These are phyloP conservation scores for Alcedo quadribrachys DNA, from an alignment of 2,797 vertebrate genomes.

Conservation along the genomic window DNA sequence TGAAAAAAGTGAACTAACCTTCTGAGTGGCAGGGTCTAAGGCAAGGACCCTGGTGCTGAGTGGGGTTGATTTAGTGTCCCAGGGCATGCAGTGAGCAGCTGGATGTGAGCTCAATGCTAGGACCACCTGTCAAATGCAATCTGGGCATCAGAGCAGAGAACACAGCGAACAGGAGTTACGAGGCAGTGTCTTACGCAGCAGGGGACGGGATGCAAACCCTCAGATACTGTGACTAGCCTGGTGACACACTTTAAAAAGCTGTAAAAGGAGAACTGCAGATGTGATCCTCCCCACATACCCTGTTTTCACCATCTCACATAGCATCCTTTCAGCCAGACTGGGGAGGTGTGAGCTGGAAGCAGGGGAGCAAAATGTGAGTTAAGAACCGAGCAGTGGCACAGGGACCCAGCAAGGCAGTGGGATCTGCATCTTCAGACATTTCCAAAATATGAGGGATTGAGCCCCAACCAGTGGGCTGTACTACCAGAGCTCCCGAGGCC, in stretches of 20 bases:
- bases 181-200: neutral
- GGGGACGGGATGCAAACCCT: neutral
- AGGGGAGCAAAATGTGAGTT: neutral
- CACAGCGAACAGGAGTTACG: rapidly evolving
- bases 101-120: neutral
- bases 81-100: neutral
- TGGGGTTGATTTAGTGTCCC: neutral
- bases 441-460: neutral
- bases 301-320: neutral
- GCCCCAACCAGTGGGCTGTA: neutral
- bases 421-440: neutral
- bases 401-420: neutral
- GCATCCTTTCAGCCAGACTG: neutral
- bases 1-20: neutral
- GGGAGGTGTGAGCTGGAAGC: neutral
- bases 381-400: neutral
- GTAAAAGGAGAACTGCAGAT: neutral
- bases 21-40: neutral
- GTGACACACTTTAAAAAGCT: neutral
- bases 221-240: neutral
- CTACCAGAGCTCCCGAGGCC: slow-evolving; percentile 11
- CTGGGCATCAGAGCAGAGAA: neutral
- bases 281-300: neutral
- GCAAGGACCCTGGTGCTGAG: neutral
- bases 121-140: neutral